phyloP scores from a whole-genome alignment of 2,113 vertebrate genomes.

The Neopipo cinnamomea region DNA sequence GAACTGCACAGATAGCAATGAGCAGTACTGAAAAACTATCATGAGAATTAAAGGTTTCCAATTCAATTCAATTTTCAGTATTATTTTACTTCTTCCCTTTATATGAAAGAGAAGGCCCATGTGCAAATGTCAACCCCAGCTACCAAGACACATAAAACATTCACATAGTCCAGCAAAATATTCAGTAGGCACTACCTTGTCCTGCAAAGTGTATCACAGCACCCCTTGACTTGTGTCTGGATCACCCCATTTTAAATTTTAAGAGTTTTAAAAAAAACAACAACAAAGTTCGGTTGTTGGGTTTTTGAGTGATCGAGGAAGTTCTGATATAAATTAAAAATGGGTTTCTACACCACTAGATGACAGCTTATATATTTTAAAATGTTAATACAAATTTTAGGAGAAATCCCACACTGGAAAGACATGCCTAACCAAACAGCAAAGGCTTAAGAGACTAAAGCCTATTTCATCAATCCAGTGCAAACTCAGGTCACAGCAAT shows the following conservation, averaged over 20 bases:
- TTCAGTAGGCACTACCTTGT: not conserved
- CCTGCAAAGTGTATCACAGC: not conserved
- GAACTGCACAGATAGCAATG: not conserved
- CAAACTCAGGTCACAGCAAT: not conserved
- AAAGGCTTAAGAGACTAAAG: not conserved
- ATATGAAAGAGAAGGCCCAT: not conserved
- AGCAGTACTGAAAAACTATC: not conserved
- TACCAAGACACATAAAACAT: not conserved
- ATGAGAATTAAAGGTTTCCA: not conserved
- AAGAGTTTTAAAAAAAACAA: not conserved
- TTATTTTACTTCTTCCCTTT: not conserved
- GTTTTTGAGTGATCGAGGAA: not conserved
- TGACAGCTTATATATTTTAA: not conserved
- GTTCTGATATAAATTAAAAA: not conserved
- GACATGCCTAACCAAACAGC: not conserved
- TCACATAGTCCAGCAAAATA: not conserved
- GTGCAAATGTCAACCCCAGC: not conserved
- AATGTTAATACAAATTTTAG: not conserved
- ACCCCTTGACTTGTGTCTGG: not conserved
- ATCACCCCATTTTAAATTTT: not conserved
- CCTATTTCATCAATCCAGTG: not conserved
- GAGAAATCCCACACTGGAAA: not conserved
- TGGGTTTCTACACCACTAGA: not conserved
- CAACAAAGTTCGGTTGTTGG: no score
- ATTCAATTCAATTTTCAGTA: not conserved